Base-by-base conservation (phyloP, 2,797 vertebrate genomes). In the Malacoctenus gilli region DNA sequence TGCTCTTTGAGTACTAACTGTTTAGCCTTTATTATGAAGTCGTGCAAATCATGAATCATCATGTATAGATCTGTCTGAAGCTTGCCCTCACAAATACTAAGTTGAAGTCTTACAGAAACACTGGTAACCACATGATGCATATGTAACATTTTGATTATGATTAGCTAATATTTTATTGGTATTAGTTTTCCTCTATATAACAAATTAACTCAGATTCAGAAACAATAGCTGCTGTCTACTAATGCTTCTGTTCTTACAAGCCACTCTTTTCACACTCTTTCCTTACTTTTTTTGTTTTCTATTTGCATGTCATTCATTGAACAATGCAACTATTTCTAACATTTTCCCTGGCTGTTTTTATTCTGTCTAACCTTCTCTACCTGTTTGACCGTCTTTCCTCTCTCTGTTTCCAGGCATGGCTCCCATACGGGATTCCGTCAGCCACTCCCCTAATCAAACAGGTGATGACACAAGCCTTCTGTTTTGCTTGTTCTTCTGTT, bases 371-470 rank as follows among this genome's bases (percentile, higher is more conserved):
- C 68, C 59, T 32, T 51, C 38, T 51, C 42, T 20, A n/a, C 66
- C 61, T 89, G 65, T 82, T 69, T 91, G 84, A 87, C 80, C 61
- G 73, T 83, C 81, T 86, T 83, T 83, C 72, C 75, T 85, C 87
- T 85, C 56, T 87, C 55, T 89, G 60, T 89, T 89, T 91, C 87
- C 50, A 95, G 95, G 92, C 93, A 96, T 97, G 95, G 94, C 95
- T 93, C 94, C 95, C 91, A 96, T 96, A 93, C 93, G 95, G 93
- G 94, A 96, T 89, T 95, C 94, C 90, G 95, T 95, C 93, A 95
- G 94, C 93, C 94, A 95, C 93, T 96, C 95, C 89, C 92, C 94
- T 94, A 97, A 95, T 92, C 95, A 94, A 93, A 94, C 95, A 96
- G 95, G 95, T 97, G 91, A 94, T 76, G 68, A 89, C 68, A 72